Base-by-base conservation (phyloP, 1,140 invertebrate genomes). In the Gryllus bimaculatus region DNA sequence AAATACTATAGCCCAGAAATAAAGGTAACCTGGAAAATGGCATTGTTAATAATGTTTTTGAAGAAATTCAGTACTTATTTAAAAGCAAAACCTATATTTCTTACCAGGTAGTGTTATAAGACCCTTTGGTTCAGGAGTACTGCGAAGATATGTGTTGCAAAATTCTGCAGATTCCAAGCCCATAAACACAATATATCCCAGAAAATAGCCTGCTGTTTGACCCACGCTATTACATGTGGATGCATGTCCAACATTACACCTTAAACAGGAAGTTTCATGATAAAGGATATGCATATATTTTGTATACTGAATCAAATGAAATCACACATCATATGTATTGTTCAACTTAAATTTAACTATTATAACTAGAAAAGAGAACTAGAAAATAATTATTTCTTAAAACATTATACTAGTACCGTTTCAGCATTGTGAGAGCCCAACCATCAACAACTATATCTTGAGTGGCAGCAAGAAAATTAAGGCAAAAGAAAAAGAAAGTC, bases 361-460 rank as follows among this genome's bases (percentile, higher is more conserved):
- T 20, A 74, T 20, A 74, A n/a, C 13, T 73, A 73, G n/a, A 73
- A 73, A 73, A 73, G n/a, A 15, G 73, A 73, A n/a, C n/a, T n/a
- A n/a, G n/a, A n/a, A 39, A 39, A 39, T 39, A 39, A 1, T 39
- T 39, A 39, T 39, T 39, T 39, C 26, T 39, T 39, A 39, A 39
- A 39, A 39, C 26, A 2, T 39, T 39, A 39, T 39, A 39, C 26
- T 39, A 39, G 26, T 86, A 94, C 92, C 94, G 94, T 85, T 97
- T 95, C 7, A 99, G 87, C 95, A 99, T 99, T 7, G 98, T 99
- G 1, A 99, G 87, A 4, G 98, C 98, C 98, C 98, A 99, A 7
- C 98, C 98, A 90, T 99, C 98, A 2, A 99, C 98, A 78, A 97
- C 98, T 84, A 99, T 99, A 87, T 99, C 98, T 88, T 99, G 98